These are phyloP conservation scores for Reinhardtius hippoglossoides DNA, from an alignment of 2,113 vertebrate species.

Conservation along the genomic window DNA sequence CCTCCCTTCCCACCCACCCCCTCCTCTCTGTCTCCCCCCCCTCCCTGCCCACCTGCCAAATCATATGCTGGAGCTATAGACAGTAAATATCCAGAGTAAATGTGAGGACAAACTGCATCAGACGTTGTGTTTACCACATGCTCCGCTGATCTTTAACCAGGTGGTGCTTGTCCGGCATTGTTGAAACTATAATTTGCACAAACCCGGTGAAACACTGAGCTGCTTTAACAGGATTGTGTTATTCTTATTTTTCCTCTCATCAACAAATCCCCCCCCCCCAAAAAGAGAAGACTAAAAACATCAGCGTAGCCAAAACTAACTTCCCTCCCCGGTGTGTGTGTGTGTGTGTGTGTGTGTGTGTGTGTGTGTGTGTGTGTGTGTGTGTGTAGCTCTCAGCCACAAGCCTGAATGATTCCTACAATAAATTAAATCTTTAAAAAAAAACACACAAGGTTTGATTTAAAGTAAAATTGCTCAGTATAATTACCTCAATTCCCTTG, in stretches of 20 bases:
- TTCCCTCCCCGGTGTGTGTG: not conserved
- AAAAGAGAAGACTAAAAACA: not conserved
- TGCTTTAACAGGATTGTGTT: not conserved
- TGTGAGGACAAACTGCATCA: slow-evolving; percentile 28
- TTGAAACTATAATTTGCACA: not conserved
- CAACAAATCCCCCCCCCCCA: not conserved
- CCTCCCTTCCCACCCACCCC: not conserved
- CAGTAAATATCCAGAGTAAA: slow-evolving; percentile 53
- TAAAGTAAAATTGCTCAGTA: no score
- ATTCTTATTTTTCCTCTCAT: not conserved
- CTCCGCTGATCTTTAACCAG: slow-evolving; percentile 17
- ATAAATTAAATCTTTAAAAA: not conserved
- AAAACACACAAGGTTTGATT: no score
- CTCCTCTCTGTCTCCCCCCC: not conserved
- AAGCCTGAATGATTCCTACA: not conserved
- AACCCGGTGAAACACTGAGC: not conserved
- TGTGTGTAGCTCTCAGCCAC: not conserved
- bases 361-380: not conserved
- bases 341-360: no score
- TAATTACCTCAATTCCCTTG: no score
- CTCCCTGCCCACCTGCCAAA: slow-evolving; percentile 70
- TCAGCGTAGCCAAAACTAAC: not conserved
- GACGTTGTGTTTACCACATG: slow-evolving; percentile 41
- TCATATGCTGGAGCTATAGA: slow-evolving; percentile 55
- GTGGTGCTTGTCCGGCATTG: not conserved